Conservation (phyloP, 1,140 invertebrate species). For the Archivesica marissinica region DNA sequence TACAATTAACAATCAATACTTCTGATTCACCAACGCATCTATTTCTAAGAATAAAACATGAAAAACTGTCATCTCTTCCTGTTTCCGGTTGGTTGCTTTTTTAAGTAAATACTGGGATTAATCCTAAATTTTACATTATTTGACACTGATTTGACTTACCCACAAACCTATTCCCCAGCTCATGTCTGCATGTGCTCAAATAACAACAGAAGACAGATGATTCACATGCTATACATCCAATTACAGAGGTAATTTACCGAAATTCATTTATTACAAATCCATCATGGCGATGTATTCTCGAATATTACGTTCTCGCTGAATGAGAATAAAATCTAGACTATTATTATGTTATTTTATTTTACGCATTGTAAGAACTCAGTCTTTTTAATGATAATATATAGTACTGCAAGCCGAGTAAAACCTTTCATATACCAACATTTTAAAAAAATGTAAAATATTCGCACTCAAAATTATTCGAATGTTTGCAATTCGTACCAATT, state of each 20-base stretch:
- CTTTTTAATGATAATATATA: no score
- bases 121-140: background rate
- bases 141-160: constrained; percentile 63
- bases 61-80: background rate
- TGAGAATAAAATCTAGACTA: background rate
- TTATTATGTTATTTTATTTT: no score
- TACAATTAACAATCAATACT: no score
- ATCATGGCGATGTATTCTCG: constrained; percentile 58
- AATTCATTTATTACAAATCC: constrained; percentile 54
- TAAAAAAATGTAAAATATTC: no score
- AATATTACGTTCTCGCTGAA: background rate
- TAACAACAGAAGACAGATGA: background rate
- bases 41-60: no score
- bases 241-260: constrained; percentile 9
- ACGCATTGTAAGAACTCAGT: no score
- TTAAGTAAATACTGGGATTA: constrained; percentile 13
- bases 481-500: no score
- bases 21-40: no score
- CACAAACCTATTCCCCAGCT: constrained; percentile 74
- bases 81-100: constrained; percentile 31
- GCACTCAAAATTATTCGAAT: no score
- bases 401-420: no score
- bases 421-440: no score
- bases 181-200: constrained; percentile 67
- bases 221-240: constrained; percentile 43